phyloP scores from a whole-genome alignment of 2,113 vertebrate species.

The Connochaetes taurinus region DNA sequence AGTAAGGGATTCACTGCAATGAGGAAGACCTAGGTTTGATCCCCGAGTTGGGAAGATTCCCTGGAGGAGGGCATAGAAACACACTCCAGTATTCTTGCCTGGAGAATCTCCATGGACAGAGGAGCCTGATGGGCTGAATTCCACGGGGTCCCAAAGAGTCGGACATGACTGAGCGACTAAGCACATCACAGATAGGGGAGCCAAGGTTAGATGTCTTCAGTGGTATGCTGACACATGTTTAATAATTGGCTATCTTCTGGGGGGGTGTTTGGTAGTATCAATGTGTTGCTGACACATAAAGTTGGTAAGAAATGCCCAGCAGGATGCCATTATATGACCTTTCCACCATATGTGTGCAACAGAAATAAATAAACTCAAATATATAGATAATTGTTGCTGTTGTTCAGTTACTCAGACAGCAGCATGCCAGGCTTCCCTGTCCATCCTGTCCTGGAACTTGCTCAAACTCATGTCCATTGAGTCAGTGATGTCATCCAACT shows the following conservation, averaged over 20 bases:
- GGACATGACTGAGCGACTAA: neutral
- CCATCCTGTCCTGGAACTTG: neutral
- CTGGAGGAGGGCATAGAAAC: neutral
- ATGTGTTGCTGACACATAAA: neutral
- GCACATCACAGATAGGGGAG: neutral
- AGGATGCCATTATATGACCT: neutral
- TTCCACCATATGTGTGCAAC: neutral
- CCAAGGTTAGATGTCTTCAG: neutral
- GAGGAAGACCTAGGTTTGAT: neutral
- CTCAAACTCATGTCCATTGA: neutral
- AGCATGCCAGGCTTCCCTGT: neutral
- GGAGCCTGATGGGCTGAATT: neutral
- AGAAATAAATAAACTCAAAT: neutral
- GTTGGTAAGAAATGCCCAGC: rapidly evolving
- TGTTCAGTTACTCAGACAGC: neutral
- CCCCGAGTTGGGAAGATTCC: neutral
- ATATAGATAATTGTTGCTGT: neutral
- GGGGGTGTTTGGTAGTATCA: neutral
- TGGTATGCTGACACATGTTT: neutral
- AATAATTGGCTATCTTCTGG: neutral
- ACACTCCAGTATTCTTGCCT: neutral
- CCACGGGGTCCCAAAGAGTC: neutral
- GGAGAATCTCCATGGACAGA: neutral
- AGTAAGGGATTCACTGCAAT: neutral
- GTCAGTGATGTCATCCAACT: neutral